Evolutionary conservation across 1,140 invertebrate genomes (phyloP).

Genomic region (Brachionus plicatilis): DNA sequence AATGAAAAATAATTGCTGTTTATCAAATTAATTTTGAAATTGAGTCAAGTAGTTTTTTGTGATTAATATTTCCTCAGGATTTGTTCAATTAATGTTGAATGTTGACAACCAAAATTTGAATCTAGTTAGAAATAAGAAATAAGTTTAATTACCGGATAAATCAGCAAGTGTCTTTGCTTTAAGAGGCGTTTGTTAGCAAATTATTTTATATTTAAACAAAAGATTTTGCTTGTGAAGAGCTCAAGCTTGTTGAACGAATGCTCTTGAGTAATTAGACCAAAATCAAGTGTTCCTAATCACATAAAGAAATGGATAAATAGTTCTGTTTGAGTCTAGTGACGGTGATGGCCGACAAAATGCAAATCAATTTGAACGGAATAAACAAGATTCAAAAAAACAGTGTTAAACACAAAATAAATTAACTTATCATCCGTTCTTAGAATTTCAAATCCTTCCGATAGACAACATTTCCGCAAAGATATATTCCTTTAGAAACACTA

Average conservation of each 20-base stretch:
- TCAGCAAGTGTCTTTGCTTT: constrained; percentile 11
- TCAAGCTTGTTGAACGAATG: not conserved
- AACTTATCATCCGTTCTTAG: constrained; percentile 9
- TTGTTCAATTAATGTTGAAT: not conserved
- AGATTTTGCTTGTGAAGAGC: not conserved
- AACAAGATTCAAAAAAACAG: not conserved
- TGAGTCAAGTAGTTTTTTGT: not conserved
- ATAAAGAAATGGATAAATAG: not conserved
- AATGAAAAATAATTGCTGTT: not conserved
- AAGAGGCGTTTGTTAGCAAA: not conserved
- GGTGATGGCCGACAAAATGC: not conserved
- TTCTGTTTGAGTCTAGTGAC: not conserved
- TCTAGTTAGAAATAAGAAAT: not conserved
- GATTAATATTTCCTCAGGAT: not conserved
- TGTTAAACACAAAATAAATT: constrained; percentile 10
- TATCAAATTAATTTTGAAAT: not conserved
- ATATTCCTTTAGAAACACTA: not conserved
- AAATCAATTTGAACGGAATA: constrained; percentile 9
- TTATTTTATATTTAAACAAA: constrained; percentile 16
- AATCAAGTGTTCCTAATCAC: constrained; percentile 16
- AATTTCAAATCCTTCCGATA: not conserved
- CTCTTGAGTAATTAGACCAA: constrained; percentile 10
- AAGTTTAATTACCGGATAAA: not conserved
- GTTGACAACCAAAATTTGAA: not conserved
- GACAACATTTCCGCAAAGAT: not conserved